These are phyloP conservation scores for Myotis pilosus DNA, from an alignment of 2,797 vertebrate genomes.

Conservation along the genomic window DNA sequence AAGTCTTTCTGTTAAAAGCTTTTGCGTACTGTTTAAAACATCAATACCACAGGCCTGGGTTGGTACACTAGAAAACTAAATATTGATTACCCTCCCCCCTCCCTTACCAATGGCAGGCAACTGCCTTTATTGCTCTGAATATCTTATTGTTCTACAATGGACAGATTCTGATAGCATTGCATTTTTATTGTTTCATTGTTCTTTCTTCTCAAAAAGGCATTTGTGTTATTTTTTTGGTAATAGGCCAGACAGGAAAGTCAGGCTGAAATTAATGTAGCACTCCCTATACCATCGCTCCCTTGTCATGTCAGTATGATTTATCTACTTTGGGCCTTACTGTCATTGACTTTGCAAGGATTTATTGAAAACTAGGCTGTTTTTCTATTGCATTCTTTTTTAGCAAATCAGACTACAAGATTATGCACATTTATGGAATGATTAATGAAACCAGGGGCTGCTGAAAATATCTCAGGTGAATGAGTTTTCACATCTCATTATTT, in stretches of 20 bases:
- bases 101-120: slow-evolving; percentile 65
- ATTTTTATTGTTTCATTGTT: slow-evolving; percentile 73
- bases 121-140: slow-evolving; percentile 63
- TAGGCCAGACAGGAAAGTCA: slow-evolving; percentile 39
- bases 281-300: slow-evolving; percentile 28
- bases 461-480: not conserved
- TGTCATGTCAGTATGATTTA: slow-evolving; percentile 50
- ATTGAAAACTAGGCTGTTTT: slow-evolving; percentile 37
- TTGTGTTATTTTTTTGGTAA: not conserved
- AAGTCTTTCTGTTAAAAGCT: slow-evolving; percentile 71
- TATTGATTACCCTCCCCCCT: slow-evolving; percentile 79
- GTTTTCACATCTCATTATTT: not conserved
- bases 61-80: slow-evolving; percentile 78
- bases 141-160: slow-evolving; percentile 77
- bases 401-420: slow-evolving; percentile 10
- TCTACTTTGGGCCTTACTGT: slow-evolving; percentile 66
- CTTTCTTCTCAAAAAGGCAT: not conserved
- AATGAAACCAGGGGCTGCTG: not conserved
- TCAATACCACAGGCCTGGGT: slow-evolving; percentile 70
- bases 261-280: slow-evolving; percentile 59
- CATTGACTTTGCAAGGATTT: slow-evolving; percentile 48
- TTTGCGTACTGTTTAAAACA: slow-evolving; percentile 78
- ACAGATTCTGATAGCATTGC: slow-evolving; percentile 65
- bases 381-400: slow-evolving; percentile 1
- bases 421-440: not conserved